Percentiles rank a stretch among this genome's conserved stretches.
phyloP scores from a whole-genome alignment of 2,113 vertebrate species.

The Microcebus tavaratra region DNA sequence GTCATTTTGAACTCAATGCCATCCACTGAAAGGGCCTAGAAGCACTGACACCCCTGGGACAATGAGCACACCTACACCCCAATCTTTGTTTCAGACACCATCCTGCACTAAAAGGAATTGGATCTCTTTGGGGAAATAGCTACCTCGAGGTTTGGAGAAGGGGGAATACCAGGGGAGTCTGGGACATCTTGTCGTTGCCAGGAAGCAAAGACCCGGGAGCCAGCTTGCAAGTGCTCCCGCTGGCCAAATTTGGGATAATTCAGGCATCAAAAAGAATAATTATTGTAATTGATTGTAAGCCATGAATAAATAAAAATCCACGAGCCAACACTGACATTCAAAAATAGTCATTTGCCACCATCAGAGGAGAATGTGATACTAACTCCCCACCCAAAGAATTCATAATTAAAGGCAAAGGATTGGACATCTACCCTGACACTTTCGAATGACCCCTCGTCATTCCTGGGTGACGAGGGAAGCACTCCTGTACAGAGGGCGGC shows the following conservation, averaged over 20 bases:
- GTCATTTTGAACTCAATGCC: background rate
- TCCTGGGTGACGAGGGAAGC: background rate
- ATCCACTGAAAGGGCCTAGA: background rate
- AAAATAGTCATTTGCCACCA: background rate
- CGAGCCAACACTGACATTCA: background rate
- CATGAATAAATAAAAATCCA: background rate
- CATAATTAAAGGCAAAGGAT: background rate
- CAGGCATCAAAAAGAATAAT: background rate
- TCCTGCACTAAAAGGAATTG: background rate
- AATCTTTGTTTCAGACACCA: background rate
- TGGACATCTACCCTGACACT: background rate
- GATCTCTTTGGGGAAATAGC: background rate
- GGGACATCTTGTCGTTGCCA: background rate
- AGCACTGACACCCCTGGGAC: too few relatives aligned
- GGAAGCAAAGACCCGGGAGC: background rate
- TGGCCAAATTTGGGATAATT: background rate
- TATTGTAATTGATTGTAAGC: background rate
- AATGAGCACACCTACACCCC: background rate
- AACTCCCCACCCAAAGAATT: background rate
- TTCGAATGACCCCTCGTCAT: background rate
- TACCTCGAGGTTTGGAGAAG: background rate
- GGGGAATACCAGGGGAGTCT: background rate
- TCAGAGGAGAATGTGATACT: background rate
- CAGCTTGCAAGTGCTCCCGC: background rate
- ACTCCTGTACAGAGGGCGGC: background rate